Evolutionary conservation across 2,113 vertebrate species (phyloP).

Genomic region (Odontophorus gujanensis): DNA sequence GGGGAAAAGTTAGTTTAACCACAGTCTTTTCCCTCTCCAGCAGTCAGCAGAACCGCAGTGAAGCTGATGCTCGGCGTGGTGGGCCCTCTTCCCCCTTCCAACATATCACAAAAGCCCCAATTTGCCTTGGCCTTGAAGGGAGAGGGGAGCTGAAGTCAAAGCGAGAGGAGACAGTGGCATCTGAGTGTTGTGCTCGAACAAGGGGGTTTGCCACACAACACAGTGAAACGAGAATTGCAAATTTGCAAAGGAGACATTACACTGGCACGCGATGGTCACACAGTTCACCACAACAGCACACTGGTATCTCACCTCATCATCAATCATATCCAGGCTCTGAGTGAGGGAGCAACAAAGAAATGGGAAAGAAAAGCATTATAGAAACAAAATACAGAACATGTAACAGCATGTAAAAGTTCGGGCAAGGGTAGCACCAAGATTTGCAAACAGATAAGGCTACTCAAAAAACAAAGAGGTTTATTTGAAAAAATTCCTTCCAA

Average conservation of each 20-base stretch:
- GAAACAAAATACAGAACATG: constrained; percentile 59
- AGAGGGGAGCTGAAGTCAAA: neutral
- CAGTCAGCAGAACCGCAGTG: neutral
- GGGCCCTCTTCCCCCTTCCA: neutral
- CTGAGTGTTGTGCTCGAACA: neutral
- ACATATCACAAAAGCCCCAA: neutral
- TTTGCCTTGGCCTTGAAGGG: neutral
- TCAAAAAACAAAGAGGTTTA: constrained; percentile 31
- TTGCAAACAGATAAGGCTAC: constrained; percentile 12
- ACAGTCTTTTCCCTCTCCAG: neutral
- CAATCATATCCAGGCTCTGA: constrained; percentile 99
- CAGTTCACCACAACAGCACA: constrained; percentile 38
- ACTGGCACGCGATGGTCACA: neutral
- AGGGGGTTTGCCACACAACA: neutral
- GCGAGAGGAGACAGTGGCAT: neutral
- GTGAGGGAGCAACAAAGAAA: constrained; percentile 82
- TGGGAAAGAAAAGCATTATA: constrained; percentile 78
- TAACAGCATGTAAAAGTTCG: constrained; percentile 52
- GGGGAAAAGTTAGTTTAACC: neutral
- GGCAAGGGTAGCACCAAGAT: constrained; percentile 42
- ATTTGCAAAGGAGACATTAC: neutral
- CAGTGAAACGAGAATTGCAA: neutral
- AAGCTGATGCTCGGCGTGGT: neutral
- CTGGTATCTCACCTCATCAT: constrained; percentile 93
- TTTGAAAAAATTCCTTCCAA: neutral